Evolutionary conservation across 2,113 vertebrate genomes (phyloP).

Genomic region (Orientallactaga bullata): DNA sequence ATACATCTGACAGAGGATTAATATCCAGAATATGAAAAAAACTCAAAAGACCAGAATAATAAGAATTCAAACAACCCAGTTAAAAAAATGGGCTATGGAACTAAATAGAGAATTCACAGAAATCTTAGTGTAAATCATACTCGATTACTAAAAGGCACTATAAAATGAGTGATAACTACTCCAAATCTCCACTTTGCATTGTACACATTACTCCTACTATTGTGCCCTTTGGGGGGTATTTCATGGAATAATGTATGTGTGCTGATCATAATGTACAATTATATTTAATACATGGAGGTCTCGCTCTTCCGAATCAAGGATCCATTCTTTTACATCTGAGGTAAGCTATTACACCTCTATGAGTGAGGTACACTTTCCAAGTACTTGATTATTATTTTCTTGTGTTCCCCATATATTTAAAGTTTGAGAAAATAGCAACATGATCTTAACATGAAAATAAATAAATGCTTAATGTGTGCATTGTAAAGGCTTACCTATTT

Average conservation of each 20-base stretch:
- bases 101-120: too few species aligned
- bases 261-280: neutral
- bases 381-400: neutral
- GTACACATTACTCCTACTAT: neutral
- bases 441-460: neutral
- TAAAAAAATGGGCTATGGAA: too few species aligned
- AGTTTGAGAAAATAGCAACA: neutral
- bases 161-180: neutral
- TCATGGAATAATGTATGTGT: neutral
- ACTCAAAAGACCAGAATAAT: too few species aligned
- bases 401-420: neutral
- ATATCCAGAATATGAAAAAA: too few species aligned
- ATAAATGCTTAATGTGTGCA: neutral
- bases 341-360: neutral
- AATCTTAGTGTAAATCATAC: neutral
- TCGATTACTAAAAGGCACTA: neutral
- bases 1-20: too few species aligned
- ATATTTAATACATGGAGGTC: too few species aligned
- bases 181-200: neutral
- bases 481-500: neutral
- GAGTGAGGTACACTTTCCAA: neutral
- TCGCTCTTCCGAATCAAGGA: neutral
- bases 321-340: conserved; percentile 14
- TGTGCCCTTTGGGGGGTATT: neutral
- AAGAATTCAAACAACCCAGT: too few species aligned